Evolutionary conservation across 2,888 invertebrate genomes (phyloP).

Genomic region (Ormyrus labotus): DNA sequence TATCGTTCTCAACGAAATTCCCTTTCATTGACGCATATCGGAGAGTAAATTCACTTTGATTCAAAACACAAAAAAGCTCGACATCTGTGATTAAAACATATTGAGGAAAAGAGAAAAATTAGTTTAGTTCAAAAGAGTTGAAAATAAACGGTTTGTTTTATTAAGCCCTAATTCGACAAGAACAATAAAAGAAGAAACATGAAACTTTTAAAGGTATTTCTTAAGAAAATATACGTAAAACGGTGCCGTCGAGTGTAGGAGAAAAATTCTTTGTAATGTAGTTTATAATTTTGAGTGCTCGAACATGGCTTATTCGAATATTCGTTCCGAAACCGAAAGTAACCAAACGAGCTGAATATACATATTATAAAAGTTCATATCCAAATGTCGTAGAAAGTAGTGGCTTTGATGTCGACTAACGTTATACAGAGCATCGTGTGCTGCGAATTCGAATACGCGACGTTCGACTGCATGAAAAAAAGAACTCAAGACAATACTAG

Average conservation of each 20-base stretch:
- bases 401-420: slow-evolving; percentile 37
- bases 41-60: neutral
- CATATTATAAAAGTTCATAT: neutral
- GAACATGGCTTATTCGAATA: slow-evolving; percentile 34
- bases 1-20: slow-evolving; percentile 15
- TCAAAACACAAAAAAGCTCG: slow-evolving; percentile 40
- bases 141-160: neutral
- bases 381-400: slow-evolving; percentile 7
- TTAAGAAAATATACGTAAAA: slow-evolving; percentile 48
- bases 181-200: too few species aligned
- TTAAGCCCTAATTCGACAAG: neutral
- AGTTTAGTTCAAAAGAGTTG: slow-evolving; percentile 13
- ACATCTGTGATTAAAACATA: slow-evolving; percentile 51
- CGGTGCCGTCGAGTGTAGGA: slow-evolving; percentile 31
- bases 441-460: slow-evolving; percentile 43
- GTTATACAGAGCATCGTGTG: slow-evolving; percentile 20
- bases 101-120: slow-evolving; percentile 5
- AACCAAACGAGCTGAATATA: too few species aligned
- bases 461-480: slow-evolving; percentile 46
- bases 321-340: too few species aligned
- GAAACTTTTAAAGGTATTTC: neutral
- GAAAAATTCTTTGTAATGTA: slow-evolving; percentile 17
- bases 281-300: slow-evolving; percentile 20
- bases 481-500: slow-evolving; percentile 58
- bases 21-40: too few species aligned